Percentiles rank a stretch among this genome's conserved stretches.
phyloP scores from a whole-genome alignment of 2,113 vertebrate species.

The Tenrec ecaudatus region DNA sequence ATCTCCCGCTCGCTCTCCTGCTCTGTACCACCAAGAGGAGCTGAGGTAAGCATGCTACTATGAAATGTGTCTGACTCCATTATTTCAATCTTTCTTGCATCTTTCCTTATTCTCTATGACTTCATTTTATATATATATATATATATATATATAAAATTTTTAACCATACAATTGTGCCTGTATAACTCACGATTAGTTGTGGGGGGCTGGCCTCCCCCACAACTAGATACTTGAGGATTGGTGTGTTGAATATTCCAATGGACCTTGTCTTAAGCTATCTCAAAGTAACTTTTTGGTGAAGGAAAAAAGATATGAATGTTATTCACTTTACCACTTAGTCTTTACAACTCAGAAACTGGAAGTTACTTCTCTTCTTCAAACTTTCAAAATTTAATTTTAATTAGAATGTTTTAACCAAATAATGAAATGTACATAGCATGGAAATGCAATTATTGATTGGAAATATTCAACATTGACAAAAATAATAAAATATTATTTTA shows the following conservation, averaged over 20 bases:
- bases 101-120: too few species aligned
- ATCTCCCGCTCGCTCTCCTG: too few species aligned
- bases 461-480: neutral
- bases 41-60: too few species aligned
- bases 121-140: too few species aligned
- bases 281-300: neutral
- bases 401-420: constrained; percentile 3
- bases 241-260: neutral
- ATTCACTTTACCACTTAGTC: neutral
- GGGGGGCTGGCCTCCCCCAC: too few species aligned
- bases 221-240: neutral
- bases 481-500: constrained; percentile 4
- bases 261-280: neutral
- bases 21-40: too few species aligned
- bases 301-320: neutral
- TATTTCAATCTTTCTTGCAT: too few species aligned
- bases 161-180: too few species aligned
- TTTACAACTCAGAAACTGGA: neutral
- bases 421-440: neutral
- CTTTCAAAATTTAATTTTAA: neutral
- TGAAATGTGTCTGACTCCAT: too few species aligned
- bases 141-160: too few species aligned
- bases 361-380: constrained; percentile 10
- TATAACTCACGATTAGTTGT: too few species aligned
- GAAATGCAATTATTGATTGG: neutral